Evolutionary conservation across 2,888 invertebrate genomes (phyloP).

Genomic region (Chirona hameri): DNA sequence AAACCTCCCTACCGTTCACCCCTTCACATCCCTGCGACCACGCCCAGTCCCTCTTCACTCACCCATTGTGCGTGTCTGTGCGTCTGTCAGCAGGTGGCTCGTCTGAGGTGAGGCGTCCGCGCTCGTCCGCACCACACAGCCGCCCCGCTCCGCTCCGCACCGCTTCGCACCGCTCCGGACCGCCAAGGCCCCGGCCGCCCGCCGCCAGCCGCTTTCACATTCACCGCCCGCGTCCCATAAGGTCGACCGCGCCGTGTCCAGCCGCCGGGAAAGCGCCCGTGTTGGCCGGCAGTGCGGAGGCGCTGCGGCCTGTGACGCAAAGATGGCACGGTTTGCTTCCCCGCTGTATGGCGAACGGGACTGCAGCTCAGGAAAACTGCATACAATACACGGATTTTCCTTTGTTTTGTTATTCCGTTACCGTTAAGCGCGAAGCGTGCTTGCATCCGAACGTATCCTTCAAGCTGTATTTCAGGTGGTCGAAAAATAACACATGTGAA

Average conservation of each 20-base stretch:
- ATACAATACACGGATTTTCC: too few species aligned
- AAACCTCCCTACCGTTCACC: too few species aligned
- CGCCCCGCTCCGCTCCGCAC: background rate
- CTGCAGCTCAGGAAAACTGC: background rate
- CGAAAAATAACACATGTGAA: too few species aligned
- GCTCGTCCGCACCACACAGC: background rate
- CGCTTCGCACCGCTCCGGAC: background rate
- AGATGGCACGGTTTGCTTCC: background rate
- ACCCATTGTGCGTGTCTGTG: background rate
- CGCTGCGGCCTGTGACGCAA: background rate
- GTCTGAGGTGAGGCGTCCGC: background rate
- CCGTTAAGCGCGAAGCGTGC: too few species aligned
- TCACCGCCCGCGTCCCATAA: background rate
- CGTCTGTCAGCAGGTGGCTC: background rate
- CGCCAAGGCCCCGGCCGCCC: conserved; percentile 3
- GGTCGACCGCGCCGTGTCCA: background rate
- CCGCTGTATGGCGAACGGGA: background rate
- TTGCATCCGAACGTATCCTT: too few species aligned
- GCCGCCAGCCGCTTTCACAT: conserved; percentile 1
- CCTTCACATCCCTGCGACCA: too few species aligned
- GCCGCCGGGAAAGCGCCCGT: background rate
- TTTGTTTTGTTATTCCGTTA: too few species aligned
- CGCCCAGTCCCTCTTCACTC: background rate
- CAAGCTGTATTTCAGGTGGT: too few species aligned
- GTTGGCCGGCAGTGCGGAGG: background rate